These are phyloP conservation scores for Heliconius melpomene DNA, from an alignment of 1,140 invertebrate genomes.

Conservation along the genomic window DNA sequence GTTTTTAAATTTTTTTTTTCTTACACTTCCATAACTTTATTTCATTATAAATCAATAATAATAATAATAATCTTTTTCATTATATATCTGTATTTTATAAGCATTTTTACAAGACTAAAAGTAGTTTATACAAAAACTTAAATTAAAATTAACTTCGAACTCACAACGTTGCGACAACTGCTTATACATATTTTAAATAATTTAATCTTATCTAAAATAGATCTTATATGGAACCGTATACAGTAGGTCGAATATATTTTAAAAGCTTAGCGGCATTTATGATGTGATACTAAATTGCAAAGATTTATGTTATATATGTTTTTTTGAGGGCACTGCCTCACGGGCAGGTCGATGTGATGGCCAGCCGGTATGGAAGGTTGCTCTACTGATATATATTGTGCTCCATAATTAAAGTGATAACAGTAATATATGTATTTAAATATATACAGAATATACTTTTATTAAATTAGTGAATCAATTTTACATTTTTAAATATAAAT, in stretches of 20 bases:
- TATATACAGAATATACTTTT: too few relatives aligned
- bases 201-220: not conserved
- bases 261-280: not conserved
- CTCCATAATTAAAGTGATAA: not conserved
- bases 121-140: too few relatives aligned
- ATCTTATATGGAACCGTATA: not conserved
- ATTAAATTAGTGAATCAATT: too few relatives aligned
- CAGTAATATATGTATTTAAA: not conserved
- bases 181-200: not conserved
- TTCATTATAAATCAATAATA: too few relatives aligned
- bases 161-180: too few relatives aligned
- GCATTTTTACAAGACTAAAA: too few relatives aligned
- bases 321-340: slow-evolving; percentile 4
- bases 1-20: too few relatives aligned
- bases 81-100: too few relatives aligned
- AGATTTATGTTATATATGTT: not conserved
- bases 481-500: too few relatives aligned
- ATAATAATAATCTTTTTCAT: too few relatives aligned
- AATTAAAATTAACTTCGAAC: too few relatives aligned
- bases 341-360: not conserved
- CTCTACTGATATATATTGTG: not conserved
- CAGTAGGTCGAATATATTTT: slow-evolving; percentile 7
- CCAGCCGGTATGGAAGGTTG: slow-evolving; percentile 4
- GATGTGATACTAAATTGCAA: slow-evolving; percentile 11
- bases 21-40: too few relatives aligned